Evolutionary conservation across 2,797 vertebrate species (phyloP).

Genomic region (Paedocypris micromegethes): DNA sequence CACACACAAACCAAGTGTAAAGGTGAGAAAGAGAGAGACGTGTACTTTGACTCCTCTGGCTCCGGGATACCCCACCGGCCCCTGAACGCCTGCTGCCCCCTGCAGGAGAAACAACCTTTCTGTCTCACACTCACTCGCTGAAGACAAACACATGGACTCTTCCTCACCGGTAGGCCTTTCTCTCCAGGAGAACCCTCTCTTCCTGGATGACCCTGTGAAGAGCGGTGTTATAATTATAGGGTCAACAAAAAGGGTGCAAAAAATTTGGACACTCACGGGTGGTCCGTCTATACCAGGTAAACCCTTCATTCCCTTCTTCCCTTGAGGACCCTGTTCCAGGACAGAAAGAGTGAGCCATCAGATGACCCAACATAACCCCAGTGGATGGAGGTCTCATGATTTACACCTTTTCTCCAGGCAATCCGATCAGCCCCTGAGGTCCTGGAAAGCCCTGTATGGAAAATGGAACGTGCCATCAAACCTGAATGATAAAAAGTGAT

Average conservation of each 20-base stretch:
- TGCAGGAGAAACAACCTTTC: slow-evolving; percentile 43
- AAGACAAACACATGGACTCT: not conserved
- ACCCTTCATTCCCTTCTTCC: slow-evolving; percentile 88
- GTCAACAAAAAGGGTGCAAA: not conserved
- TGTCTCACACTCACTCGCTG: not conserved
- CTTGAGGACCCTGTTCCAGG: slow-evolving; percentile 78
- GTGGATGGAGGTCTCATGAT: not conserved
- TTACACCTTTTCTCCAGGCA: slow-evolving; percentile 90
- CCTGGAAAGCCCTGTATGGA: slow-evolving; percentile 86
- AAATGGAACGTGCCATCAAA: not conserved
- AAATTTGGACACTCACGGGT: slow-evolving; percentile 68
- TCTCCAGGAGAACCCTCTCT: slow-evolving; percentile 92
- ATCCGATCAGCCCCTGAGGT: slow-evolving; percentile 87
- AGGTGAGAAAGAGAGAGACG: not conserved
- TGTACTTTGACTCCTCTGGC: slow-evolving; percentile 80
- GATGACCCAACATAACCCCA: too few relatives aligned
- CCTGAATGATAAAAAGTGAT: not conserved
- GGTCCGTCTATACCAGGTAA: slow-evolving; percentile 92
- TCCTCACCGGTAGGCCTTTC: slow-evolving; percentile 83
- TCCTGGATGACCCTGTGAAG: slow-evolving; percentile 86
- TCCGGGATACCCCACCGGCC: slow-evolving; percentile 78
- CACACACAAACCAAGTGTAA: not conserved
- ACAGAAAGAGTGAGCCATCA: too few relatives aligned
- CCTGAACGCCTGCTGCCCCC: slow-evolving; percentile 79
- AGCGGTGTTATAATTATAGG: slow-evolving; percentile 23